Percentiles rank a stretch among this genome's conserved stretches.
These are phyloP conservation scores for Microchrysa polita DNA, from an alignment of 2,888 invertebrate genomes.

Conservation along the genomic window DNA sequence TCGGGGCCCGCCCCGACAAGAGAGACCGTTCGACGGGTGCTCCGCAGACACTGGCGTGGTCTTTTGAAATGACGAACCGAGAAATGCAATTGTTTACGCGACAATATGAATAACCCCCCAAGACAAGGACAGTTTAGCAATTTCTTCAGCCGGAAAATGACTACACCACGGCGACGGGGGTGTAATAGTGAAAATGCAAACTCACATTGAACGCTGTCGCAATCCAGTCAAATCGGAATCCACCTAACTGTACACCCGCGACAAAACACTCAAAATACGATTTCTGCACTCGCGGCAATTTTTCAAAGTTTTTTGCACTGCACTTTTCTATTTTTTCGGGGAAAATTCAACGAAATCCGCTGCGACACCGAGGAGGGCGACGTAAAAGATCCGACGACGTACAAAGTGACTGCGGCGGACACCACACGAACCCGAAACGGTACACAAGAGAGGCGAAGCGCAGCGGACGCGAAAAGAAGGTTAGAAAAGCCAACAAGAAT, in stretches of 20 bases:
- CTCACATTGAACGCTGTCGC: too few species aligned
- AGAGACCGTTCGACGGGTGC: slow-evolving; percentile 4
- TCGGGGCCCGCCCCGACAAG: slow-evolving; percentile 45
- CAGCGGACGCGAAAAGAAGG: slow-evolving; percentile 36
- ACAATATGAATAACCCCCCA: too few species aligned
- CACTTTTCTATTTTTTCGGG: slow-evolving; percentile 21
- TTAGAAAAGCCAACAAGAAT: slow-evolving; percentile 41
- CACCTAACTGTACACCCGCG: neutral
- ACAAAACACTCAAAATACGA: neutral
- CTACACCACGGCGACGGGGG: neutral
- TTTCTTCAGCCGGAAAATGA: slow-evolving; percentile 7
- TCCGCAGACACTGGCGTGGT: slow-evolving; percentile 6
- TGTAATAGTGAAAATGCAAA: too few species aligned
- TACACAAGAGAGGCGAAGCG: slow-evolving; percentile 5
- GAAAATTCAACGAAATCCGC: slow-evolving; percentile 18
- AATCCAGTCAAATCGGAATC: too few species aligned
- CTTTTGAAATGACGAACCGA: too few species aligned
- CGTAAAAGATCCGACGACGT: slow-evolving; percentile 42
- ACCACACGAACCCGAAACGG: slow-evolving; percentile 16
- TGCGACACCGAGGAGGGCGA: slow-evolving; percentile 21
- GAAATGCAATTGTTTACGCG: too few species aligned
- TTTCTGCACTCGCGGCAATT: slow-evolving; percentile 1
- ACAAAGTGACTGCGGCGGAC: slow-evolving; percentile 37
- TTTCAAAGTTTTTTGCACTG: slow-evolving; percentile 32
- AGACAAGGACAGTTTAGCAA: slow-evolving; percentile 12